Base-by-base conservation (phyloP, 53 echinoderm and acorn worm genomes). In the Henricia sp. region DNA sequence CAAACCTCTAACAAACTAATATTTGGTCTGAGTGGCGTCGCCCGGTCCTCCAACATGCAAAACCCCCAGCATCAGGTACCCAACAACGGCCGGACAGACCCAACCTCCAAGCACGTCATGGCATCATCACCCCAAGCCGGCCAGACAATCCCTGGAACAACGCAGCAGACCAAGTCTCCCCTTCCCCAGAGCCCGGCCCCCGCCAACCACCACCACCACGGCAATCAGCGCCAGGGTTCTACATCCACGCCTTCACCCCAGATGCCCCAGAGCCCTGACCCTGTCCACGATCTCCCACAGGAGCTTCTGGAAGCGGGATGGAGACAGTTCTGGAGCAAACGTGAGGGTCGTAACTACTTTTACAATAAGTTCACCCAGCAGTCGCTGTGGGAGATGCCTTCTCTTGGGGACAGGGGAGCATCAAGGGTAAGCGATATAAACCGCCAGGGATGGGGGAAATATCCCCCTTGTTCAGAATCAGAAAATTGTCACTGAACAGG, bases 361-460 rank as follows among this genome's bases (percentile, higher is more conserved):
- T 99, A 88, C 91, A 99, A 99, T 67, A 99, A 99, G 86, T 92
- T 92, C 52, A 92, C 84, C 33, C 89, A 95, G 63, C 88, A 95
- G 75, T 95, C 94, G 20, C 57, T 91, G 68, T 99, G 99, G 99
- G 99, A 99, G 57, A 95, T 92, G 90, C 99, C 99, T 30, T 62
- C 90, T 0, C 50, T 99, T 19, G 92, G 94, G 27, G 91, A 93
- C 72, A 88, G 91, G 55, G 89, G 95, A 68, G 82, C 89, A 40
- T 93, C 89, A 50, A 77, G 91, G 89, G 93, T 93, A 28, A 90
- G 95, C 33, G 53, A 56, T 19, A 43, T 26, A 36, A 23, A 70
- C 48, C 16, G 48, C 16, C 9, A 48, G 14, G 48, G 14, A 48
- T 48, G 48, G n/a, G n/a, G n/a, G n/a, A n/a, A n/a, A n/a, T n/a